Conservation (phyloP, 2,797 vertebrate species). For the Arctocebus calabarensis region DNA sequence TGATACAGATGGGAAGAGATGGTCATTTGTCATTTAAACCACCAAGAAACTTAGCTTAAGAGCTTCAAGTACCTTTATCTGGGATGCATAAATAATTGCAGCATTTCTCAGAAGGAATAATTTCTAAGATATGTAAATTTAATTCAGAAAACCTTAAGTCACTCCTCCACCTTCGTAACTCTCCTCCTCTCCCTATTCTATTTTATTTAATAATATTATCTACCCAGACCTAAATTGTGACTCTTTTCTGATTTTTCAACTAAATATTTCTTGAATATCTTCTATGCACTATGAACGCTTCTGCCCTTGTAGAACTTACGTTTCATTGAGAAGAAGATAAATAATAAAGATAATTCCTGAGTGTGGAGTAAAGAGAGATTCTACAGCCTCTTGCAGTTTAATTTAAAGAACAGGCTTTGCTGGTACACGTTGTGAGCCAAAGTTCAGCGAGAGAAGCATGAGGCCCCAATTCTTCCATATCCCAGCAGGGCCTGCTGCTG, state of each 20-base stretch:
- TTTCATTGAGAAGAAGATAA: not conserved
- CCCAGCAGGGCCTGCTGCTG: not conserved
- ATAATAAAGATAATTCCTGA: not conserved
- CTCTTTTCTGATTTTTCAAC: not conserved
- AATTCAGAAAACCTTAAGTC: not conserved
- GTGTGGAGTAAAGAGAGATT: not conserved
- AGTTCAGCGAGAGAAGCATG: not conserved
- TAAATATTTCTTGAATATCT: not conserved
- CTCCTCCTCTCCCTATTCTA: not conserved
- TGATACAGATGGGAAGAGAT: not conserved
- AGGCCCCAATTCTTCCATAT: not conserved
- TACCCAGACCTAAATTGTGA: not conserved
- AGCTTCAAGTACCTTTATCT: not conserved
- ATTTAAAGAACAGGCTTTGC: not conserved
- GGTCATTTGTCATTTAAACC: not conserved
- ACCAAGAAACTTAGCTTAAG: not conserved
- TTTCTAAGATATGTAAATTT: not conserved
- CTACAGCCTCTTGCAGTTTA: not conserved
- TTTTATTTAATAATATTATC: not conserved
- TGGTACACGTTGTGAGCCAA: not conserved
- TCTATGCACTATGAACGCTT: not conserved
- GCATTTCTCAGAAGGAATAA: not conserved
- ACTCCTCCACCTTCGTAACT: not conserved
- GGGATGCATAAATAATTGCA: not conserved
- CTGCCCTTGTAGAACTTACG: not conserved